A percentile compares a stretch with the other conserved stretches of the same genome.
Evolutionary conservation across 2,888 invertebrate genomes (phyloP).

Genomic region (Amphipyra berbera): DNA sequence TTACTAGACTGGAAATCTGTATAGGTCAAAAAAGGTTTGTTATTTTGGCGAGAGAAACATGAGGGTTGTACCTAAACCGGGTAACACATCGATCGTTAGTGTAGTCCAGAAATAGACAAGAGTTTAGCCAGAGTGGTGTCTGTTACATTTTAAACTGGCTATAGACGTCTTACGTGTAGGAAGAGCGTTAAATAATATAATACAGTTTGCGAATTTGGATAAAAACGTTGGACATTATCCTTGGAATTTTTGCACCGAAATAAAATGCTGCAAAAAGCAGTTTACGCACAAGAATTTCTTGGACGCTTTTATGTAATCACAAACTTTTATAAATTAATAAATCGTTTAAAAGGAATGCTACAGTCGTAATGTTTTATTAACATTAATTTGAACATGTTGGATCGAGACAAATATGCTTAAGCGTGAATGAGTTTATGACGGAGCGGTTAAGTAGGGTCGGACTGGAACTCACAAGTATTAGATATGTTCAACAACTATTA

Average conservation of each 20-base stretch:
- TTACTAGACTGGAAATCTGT: slow-evolving; percentile 2
- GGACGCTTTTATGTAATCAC: not conserved
- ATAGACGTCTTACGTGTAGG: slow-evolving; percentile 12
- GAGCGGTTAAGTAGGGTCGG: slow-evolving; percentile 9
- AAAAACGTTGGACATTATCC: not conserved
- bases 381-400: slow-evolving; percentile 21
- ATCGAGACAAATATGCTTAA: slow-evolving; percentile 15
- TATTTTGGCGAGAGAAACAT: slow-evolving; percentile 9
- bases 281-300: not conserved
- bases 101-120: slow-evolving; percentile 59
- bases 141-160: slow-evolving; percentile 47
- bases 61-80: slow-evolving; percentile 16
- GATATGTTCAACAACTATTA: not conserved
- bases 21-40: slow-evolving; percentile 17
- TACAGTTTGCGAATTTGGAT: slow-evolving; percentile 12
- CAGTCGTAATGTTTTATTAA: not conserved
- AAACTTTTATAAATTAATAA: not conserved
- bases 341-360: slow-evolving; percentile 9
- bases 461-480: slow-evolving; percentile 13
- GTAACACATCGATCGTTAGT: slow-evolving; percentile 43
- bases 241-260: not conserved
- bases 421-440: slow-evolving; percentile 13
- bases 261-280: slow-evolving; percentile 7
- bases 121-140: slow-evolving; percentile 49
- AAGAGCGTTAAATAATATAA: slow-evolving; percentile 17